Conservation (phyloP, 1,140 invertebrate species). For the Leptopilina clavipes region DNA sequence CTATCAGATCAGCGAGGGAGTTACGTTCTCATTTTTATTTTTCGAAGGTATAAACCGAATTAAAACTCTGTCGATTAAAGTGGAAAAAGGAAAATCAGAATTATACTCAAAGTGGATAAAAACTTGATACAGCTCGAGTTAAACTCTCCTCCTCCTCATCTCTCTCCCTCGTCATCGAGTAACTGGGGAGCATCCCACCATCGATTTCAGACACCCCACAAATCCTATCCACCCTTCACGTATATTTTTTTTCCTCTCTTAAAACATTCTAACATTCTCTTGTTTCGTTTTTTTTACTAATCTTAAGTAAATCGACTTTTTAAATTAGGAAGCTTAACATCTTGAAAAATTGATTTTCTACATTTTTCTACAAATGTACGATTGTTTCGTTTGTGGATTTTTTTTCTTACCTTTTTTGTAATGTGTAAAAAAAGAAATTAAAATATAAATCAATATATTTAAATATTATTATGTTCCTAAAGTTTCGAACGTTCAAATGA, state of each 20-base stretch:
- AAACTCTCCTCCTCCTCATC: conserved; percentile 41
- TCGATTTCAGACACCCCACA: conserved; percentile 6
- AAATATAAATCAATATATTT: too few species aligned
- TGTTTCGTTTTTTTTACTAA: neutral
- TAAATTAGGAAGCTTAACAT: neutral
- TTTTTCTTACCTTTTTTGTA: too few species aligned
- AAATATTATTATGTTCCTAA: too few species aligned
- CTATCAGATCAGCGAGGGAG: neutral
- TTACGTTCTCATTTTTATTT: neutral
- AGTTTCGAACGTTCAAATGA: too few species aligned
- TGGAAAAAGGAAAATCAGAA: conserved; percentile 10
- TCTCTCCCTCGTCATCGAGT: conserved; percentile 23
- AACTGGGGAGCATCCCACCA: neutral
- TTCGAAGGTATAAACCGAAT: conserved; percentile 20
- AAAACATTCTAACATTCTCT: neutral
- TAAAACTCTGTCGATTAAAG: conserved; percentile 12
- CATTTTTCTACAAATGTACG: too few species aligned
- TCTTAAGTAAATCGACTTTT: neutral
- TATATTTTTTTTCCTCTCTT: neutral
- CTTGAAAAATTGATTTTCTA: neutral
- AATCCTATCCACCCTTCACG: neutral
- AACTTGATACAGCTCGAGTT: conserved; percentile 5
- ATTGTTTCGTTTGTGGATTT: too few species aligned
- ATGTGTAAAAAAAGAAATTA: too few species aligned
- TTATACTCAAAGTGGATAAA: conserved; percentile 20